phyloP scores from a whole-genome alignment of 2,888 invertebrate genomes.

The Microchrysa polita region DNA sequence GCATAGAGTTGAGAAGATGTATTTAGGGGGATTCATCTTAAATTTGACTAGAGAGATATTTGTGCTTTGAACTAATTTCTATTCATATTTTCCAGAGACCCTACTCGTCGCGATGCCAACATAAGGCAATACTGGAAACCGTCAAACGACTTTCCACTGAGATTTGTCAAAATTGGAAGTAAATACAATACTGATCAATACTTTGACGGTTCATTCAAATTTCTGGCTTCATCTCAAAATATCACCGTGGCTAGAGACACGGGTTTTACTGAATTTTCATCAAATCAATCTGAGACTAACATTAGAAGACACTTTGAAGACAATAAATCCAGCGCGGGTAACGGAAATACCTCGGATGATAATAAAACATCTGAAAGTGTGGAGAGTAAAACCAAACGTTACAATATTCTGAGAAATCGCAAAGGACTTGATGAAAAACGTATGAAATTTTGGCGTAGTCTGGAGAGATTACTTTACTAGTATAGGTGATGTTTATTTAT shows the following conservation, averaged over 20 bases:
- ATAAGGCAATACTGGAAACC: conserved; percentile 7
- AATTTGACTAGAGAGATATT: too few species aligned
- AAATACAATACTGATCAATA: not conserved
- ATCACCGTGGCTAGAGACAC: too few species aligned
- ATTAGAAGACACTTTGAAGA: not conserved
- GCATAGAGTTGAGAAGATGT: too few species aligned
- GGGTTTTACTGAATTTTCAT: too few species aligned
- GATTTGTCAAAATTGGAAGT: conserved; percentile 7
- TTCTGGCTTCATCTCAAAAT: too few species aligned
- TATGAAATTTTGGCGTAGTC: conserved; percentile 2
- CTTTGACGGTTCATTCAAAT: too few species aligned
- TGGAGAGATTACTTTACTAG: conserved; percentile 20
- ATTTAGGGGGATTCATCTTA: too few species aligned
- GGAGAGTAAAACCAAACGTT: not conserved
- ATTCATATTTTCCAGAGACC: not conserved
- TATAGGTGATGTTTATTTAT: too few species aligned
- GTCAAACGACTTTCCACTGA: not conserved
- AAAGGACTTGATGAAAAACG: not conserved
- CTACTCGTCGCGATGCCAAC: not conserved
- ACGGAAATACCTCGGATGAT: not conserved
- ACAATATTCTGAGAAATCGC: not conserved
- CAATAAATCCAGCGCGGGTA: not conserved
- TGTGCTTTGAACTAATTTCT: too few species aligned
- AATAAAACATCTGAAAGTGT: too few species aligned
- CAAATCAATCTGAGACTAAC: too few species aligned